Conservation (phyloP, 2,888 invertebrate species). For the Dermolepida albohirtum region DNA sequence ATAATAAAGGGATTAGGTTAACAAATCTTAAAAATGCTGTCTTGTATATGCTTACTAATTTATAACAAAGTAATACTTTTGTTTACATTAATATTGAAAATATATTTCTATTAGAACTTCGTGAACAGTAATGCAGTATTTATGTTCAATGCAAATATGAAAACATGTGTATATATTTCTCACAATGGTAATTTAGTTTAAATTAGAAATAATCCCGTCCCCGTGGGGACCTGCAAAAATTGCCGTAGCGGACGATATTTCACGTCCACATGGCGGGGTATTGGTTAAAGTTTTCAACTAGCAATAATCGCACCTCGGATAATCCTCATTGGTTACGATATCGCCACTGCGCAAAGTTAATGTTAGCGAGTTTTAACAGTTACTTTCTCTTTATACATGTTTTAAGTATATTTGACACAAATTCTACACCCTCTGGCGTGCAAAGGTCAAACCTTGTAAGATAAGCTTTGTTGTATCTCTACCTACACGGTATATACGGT, state of each 20-base stretch:
- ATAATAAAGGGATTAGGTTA: too few relatives aligned
- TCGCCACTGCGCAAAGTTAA: slow-evolving; percentile 92
- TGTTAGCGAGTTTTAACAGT: slow-evolving; percentile 24
- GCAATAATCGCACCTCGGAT: slow-evolving; percentile 92
- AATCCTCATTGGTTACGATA: slow-evolving; percentile 93
- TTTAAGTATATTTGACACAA: not conserved
- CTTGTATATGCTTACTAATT: too few relatives aligned
- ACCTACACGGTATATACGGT: too few relatives aligned
- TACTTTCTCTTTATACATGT: not conserved
- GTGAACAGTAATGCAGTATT: too few relatives aligned
- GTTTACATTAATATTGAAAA: too few relatives aligned
- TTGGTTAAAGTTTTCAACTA: slow-evolving; percentile 95
- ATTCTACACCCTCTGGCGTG: not conserved
- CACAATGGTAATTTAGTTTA: slow-evolving; percentile 29
- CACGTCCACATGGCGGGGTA: slow-evolving; percentile 90
- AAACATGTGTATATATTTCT: too few relatives aligned
- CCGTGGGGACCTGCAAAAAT: slow-evolving; percentile 79
- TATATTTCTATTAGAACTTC: too few relatives aligned
- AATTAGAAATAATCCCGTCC: slow-evolving; percentile 47
- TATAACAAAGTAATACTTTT: too few relatives aligned
- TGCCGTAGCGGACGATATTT: slow-evolving; percentile 88
- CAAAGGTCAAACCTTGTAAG: too few relatives aligned
- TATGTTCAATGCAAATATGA: too few relatives aligned
- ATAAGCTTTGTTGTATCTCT: too few relatives aligned
- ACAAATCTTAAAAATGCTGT: too few relatives aligned